These are phyloP conservation scores for Euthynnus affinis DNA, from an alignment of 2,797 vertebrate genomes.

Conservation along the genomic window DNA sequence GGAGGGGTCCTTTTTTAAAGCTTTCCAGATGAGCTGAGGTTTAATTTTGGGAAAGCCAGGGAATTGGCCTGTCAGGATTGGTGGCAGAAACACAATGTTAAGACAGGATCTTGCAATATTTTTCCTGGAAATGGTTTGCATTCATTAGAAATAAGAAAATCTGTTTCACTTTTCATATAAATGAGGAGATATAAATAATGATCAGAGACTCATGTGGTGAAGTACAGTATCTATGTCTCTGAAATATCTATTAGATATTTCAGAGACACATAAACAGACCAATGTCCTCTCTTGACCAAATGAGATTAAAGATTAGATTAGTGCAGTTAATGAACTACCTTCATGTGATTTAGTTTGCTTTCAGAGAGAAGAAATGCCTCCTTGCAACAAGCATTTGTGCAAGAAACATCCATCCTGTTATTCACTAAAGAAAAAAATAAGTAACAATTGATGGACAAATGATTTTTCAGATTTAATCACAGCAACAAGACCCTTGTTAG, in stretches of 20 bases:
- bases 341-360: conserved; percentile 3
- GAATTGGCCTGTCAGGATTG: conserved; percentile 11
- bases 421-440: not conserved
- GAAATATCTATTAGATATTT: conserved; percentile 1
- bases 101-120: conserved; percentile 1
- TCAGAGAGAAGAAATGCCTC: not conserved
- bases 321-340: conserved; percentile 1
- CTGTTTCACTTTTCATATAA: too few relatives aligned
- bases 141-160: not conserved
- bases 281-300: not conserved
- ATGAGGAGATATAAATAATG: not conserved
- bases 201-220: not conserved
- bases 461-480: not conserved
- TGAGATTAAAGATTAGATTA: not conserved
- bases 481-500: not conserved
- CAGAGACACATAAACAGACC: not conserved
- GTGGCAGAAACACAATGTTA: not conserved
- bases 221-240: too few relatives aligned
- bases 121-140: not conserved
- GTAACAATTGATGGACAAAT: not conserved
- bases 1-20: conserved; percentile 45
- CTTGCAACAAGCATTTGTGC: not conserved
- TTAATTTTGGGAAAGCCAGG: conserved; percentile 35
- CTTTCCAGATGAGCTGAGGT: conserved; percentile 60
- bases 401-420: not conserved